Conservation (phyloP, 2,797 vertebrate species). For the Pseudochirops cupreus region DNA sequence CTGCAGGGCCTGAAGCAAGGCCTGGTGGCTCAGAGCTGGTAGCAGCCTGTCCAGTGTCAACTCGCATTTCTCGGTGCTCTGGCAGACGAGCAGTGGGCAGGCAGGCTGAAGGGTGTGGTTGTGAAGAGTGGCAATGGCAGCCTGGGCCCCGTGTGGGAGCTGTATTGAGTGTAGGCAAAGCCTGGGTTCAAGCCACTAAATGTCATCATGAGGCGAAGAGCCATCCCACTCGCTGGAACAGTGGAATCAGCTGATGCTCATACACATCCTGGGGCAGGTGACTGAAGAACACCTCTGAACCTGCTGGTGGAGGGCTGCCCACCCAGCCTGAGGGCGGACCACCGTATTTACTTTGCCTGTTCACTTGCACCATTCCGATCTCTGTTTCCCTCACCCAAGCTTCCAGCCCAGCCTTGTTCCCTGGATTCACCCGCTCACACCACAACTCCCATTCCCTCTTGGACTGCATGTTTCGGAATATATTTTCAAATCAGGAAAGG, state of each 20-base stretch:
- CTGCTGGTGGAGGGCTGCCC: conserved; percentile 84
- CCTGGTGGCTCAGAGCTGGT: background rate
- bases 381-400: too few relatives aligned
- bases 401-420: too few relatives aligned
- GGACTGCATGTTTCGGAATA: too few relatives aligned
- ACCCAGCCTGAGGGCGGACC: conserved; percentile 91
- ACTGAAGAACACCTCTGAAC: conserved; percentile 93
- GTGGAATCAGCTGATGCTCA: conserved; percentile 92
- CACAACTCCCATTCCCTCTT: too few relatives aligned
- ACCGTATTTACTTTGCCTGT: too few relatives aligned
- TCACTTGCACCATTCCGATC: too few relatives aligned
- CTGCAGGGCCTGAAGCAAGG: conserved; percentile 83
- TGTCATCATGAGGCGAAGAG: conserved; percentile 99
- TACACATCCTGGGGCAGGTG: conserved; percentile 92
- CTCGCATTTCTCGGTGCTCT: conserved; percentile 92
- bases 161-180: conserved; percentile 94
- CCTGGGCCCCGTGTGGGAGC: conserved; percentile 73
- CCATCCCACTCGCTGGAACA: conserved; percentile 90
- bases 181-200: conserved; percentile 97
- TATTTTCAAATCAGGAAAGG: too few relatives aligned
- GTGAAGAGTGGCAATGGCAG: conserved; percentile 88
- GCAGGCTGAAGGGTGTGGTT: conserved; percentile 84
- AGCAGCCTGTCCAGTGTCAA: conserved; percentile 88
- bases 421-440: too few relatives aligned
- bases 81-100: conserved; percentile 84